phyloP scores from a whole-genome alignment of 2,888 invertebrate genomes.

The Andrena bicolor region DNA sequence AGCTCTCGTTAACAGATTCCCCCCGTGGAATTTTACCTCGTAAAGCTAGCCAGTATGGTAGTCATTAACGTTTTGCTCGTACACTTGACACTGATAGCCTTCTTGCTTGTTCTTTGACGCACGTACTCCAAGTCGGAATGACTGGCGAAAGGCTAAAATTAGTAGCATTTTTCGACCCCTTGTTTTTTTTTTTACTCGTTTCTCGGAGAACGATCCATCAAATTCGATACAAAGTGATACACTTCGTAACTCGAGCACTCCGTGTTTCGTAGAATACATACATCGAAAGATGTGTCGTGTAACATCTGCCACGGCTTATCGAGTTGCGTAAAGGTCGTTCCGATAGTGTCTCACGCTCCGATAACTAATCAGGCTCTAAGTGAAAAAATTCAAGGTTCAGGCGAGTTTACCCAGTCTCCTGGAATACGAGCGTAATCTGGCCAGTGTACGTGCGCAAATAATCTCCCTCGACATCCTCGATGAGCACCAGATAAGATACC shows the following conservation, averaged over 20 bases:
- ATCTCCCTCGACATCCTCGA: constrained; percentile 28
- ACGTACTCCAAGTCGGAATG: constrained; percentile 7
- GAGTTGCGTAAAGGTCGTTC: constrained; percentile 18
- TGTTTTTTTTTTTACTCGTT: background rate
- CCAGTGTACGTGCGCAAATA: constrained; percentile 28
- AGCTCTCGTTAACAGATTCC: constrained; percentile 27
- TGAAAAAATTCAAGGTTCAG: constrained; percentile 14
- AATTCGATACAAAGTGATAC: background rate
- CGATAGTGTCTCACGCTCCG: constrained; percentile 7
- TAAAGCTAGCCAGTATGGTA: constrained; percentile 31
- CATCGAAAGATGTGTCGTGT: background rate
- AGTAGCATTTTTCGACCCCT: constrained; percentile 2
- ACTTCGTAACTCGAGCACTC: background rate
- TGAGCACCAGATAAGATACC: constrained; percentile 42
- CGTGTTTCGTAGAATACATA: background rate
- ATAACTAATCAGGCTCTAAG: constrained; percentile 9
- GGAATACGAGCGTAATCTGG: background rate
- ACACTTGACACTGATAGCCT: constrained; percentile 63
- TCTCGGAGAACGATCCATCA: background rate
- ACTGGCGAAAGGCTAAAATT: constrained; percentile 3
- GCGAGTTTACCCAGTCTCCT: constrained; percentile 8
- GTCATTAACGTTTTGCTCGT: constrained; percentile 55
- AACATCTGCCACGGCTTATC: constrained; percentile 1
- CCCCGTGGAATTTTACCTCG: constrained; percentile 41
- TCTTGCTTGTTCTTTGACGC: constrained; percentile 30